Evolutionary conservation across 2,113 vertebrate genomes (phyloP), one percentile per base, ranked within the genome.

Genomic region (Ailuropoda melanoleuca): DNA sequence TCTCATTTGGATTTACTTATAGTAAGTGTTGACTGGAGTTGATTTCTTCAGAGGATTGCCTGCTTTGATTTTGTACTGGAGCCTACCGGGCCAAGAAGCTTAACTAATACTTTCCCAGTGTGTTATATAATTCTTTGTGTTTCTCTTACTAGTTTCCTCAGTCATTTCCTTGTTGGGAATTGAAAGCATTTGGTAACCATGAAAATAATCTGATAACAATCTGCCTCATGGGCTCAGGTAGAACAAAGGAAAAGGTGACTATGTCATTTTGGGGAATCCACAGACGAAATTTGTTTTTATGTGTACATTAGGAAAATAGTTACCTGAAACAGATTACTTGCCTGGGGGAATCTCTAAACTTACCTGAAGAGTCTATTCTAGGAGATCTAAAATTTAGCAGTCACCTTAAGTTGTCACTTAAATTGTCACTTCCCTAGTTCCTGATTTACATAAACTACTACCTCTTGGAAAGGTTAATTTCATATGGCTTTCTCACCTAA

Each of bases 141-240:
- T 93, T 93, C 21, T 97, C 53, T 56, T 11, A 34, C 14, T 72
- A 60, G 21, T 66, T 91, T 81, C 19, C 37, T 82, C 11, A 85
- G 39, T 86, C n/a, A 86, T 90, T 95, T 96, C 58, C 31, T 93
- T 72, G 21, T 56, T 85, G 85, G 77, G 93, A 97, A 66, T 81
- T 1, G 58, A 94, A 58, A 77, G 3, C 9, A 50, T 86, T 96
- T 95, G 34, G 46, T 68, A 81, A 88, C 85, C n/a, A 72, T 19
- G 84, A 34, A 75, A 91, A 60, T 88, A 66, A 50, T 66, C 68
- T 75, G 66, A 72, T 31, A 17, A 80, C n/a, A 55, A 8, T 68
- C 17, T 95, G 58, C 60, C 88, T 88, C 39, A 23, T 6, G 9
- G 64, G 53, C 56, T 80, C 50, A 34, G 21, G 19, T 9, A 34